Percentiles rank a stretch among this genome's conserved stretches.
phyloP scores from a whole-genome alignment of 2,113 vertebrate genomes.

The Chaetorhynchus papuensis region DNA sequence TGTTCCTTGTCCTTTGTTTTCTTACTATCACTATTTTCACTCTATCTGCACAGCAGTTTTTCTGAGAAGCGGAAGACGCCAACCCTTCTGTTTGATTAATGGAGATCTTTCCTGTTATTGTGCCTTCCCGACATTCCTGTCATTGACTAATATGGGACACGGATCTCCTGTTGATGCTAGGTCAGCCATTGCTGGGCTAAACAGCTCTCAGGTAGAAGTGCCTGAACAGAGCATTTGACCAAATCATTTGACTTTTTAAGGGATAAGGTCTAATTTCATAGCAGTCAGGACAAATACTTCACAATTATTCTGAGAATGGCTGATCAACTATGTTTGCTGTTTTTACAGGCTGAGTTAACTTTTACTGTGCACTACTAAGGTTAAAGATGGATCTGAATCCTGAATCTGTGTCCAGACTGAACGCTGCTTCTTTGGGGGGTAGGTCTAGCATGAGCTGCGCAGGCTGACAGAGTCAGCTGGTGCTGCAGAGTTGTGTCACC shows the following conservation, averaged over 20 bases:
- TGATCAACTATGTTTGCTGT: background rate
- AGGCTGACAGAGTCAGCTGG: background rate
- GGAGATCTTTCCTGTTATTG: background rate
- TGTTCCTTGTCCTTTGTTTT: background rate
- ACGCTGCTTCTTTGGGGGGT: background rate
- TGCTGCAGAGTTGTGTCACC: background rate
- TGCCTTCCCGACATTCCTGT: background rate
- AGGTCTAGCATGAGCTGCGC: fast-evolving
- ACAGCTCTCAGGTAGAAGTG: background rate
- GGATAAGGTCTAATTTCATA: background rate
- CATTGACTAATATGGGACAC: background rate
- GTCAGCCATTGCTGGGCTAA: background rate
- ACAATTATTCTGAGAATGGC: background rate
- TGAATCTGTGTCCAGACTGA: background rate
- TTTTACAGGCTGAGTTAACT: background rate
- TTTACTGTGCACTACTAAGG: background rate
- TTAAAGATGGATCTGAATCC: background rate
- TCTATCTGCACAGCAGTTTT: background rate
- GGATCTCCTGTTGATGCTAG: background rate
- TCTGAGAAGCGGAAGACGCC: background rate
- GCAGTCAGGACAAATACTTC: background rate
- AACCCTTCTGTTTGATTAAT: background rate
- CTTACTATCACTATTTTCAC: background rate
- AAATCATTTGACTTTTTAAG: background rate
- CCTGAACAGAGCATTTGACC: background rate